Evolutionary conservation across 2,888 invertebrate species (phyloP), one percentile per base, ranked within the genome.

Genomic region (Dicranocentrus wangi): DNA sequence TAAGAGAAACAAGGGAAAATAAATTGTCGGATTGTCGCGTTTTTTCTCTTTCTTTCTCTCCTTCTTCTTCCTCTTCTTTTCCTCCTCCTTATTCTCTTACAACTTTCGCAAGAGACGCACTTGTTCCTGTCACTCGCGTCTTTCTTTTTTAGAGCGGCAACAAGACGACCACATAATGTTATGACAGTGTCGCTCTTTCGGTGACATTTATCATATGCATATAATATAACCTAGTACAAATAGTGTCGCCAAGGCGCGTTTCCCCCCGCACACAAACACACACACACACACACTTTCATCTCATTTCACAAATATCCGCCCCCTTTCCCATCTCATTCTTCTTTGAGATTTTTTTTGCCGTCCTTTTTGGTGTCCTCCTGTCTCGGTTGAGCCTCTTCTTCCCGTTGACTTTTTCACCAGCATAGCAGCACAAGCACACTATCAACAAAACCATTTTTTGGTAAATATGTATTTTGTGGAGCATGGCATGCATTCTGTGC

Each of bases 131-230:
- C 55, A 55, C 21, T 55, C n/a, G n/a, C n/a, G n/a, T 23, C 55
- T 21, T 47, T 55, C 55, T 21, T 55, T 19, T 53, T 21, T 17
- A 21, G 53, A 53, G 17, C 13, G 2, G 47, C 47, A 7, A 13
- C 19, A 55, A 55, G 19, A 55, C 10, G 17, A 21, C n/a, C 27
- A 25, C n/a, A 53, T 53, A 21, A 21, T n/a, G 7, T 21, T 17
- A 53, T 21, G 25, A 28, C 13, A 63, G 13, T 63, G 19, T 63
- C 8, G 19, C 19, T 39, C 42, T 63, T 39, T 5, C 32, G 7
- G 2, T 63, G 63, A 63, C 63, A 63, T 63, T 63, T 63, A 63
- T 63, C 63, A 63, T 19, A 63, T 63, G 63, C 39, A 63, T n/a
- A n/a, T n/a, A n/a, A n/a, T n/a, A n/a, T 13, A 60, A 10, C 32